Conservation (phyloP, 1,140 invertebrate species). For the Colletes latitarsis region DNA sequence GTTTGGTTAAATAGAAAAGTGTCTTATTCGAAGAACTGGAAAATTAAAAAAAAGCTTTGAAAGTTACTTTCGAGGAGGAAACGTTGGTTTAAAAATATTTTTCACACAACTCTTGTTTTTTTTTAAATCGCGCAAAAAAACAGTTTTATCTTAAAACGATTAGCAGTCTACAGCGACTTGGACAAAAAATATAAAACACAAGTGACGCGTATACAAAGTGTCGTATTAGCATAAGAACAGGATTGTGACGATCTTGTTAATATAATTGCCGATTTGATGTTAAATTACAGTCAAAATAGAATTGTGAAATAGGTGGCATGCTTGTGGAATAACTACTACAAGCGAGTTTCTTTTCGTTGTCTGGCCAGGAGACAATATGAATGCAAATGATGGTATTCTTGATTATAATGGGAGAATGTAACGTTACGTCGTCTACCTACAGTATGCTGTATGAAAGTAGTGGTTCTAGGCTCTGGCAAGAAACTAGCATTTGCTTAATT, state of each 20-base stretch:
- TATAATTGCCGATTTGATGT: constrained; percentile 32
- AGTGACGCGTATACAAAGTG: constrained; percentile 3
- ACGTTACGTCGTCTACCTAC: not conserved
- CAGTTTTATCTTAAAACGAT: not conserved
- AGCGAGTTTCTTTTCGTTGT: constrained; percentile 27
- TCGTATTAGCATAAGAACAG: constrained; percentile 23
- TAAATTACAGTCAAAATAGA: constrained; percentile 56
- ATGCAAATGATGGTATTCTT: constrained; percentile 42
- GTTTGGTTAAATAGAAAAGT: no score
- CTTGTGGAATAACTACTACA: not conserved
- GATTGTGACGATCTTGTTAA: constrained; percentile 20
- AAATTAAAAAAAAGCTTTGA: no score
- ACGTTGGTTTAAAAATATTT: no score
- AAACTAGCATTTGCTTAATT: not conserved
- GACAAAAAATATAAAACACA: not conserved
- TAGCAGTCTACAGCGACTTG: not conserved
- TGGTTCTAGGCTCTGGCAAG: not conserved
- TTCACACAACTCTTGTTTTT: no score
- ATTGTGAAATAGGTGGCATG: constrained; percentile 45
- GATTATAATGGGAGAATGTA: constrained; percentile 39
- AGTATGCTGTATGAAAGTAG: not conserved
- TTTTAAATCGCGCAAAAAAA: not conserved
- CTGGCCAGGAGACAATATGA: constrained; percentile 34
- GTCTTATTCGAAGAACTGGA: no score
- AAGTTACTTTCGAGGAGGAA: no score